Evolutionary conservation across 2,797 vertebrate species (phyloP), one percentile per base, ranked within the genome.

Genomic region (Neosilurus hyrtlii): DNA sequence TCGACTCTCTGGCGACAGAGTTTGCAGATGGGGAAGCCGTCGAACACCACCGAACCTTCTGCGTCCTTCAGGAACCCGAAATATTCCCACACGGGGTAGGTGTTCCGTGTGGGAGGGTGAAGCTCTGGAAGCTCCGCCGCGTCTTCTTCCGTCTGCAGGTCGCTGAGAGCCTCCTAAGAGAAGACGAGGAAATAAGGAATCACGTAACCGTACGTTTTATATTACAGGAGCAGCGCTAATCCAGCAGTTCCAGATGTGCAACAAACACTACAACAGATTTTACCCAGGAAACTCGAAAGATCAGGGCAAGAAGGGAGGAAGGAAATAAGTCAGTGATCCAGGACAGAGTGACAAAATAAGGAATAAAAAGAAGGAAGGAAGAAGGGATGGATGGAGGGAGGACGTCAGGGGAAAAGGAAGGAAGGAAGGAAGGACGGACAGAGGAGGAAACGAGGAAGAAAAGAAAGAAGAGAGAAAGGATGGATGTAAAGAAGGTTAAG

Each of bases 21-120:
- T 52, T 78, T 79, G 81, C 84, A 85, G 54, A 83, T 26, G 9
- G 84, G 84, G 43, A 72, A 83, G 16, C 81, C 84, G 26, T 82
- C 81, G 1, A 74, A 82, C 62, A 85, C 81, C 0, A 85, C 75
- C 10, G 68, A 73, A 0, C 84, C 84, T 12, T 74, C 81, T 0
- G 70, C 9, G 12, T 83, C 81, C 62, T 80, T 82, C 59, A 54
- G 35, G 74, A 85, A 85, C 1, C 84, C 84, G 0, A 85, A 85
- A 73, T 85, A 72, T 24, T 77, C 43, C 83, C 83, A 85, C 0
- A 85, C 57, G 0, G 79, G 79, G n/a, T 75, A 81, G 22, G 67
- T 4, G 22, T 71, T 81, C 22, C 77, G 79, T 9, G 73, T 65
- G 18, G 83, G 83, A 0, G 83, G 83, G 30, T 81, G 54, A 62